These are phyloP conservation scores for Abrostola tripartita DNA, from an alignment of 2,888 invertebrate genomes.

Conservation along the genomic window DNA sequence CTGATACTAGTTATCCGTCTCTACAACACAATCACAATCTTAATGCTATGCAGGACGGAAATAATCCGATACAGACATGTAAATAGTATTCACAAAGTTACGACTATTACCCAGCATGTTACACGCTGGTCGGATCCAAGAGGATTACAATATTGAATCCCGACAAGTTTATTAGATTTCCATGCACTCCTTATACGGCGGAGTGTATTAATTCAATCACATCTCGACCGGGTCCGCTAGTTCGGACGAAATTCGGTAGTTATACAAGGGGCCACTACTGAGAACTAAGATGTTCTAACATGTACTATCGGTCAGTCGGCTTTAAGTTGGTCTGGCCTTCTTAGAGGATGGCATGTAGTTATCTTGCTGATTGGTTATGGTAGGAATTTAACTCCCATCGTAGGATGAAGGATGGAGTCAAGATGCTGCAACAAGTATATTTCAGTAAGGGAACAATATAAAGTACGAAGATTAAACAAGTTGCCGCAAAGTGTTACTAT, in stretches of 20 bases:
- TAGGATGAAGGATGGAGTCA: too few relatives aligned
- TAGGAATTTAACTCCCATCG: too few relatives aligned
- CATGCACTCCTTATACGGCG: conserved; percentile 8
- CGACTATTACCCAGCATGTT: not conserved
- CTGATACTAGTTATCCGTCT: too few relatives aligned
- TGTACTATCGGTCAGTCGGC: not conserved
- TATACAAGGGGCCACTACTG: not conserved
- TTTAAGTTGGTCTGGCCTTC: not conserved
- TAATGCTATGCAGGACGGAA: not conserved
- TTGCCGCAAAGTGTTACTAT: too few relatives aligned
- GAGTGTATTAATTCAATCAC: conserved; percentile 30
- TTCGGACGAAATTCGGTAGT: conserved; percentile 6
- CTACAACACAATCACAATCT: not conserved
- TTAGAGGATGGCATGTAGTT: not conserved
- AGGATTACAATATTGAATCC: conserved; percentile 41
- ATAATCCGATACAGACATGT: not conserved
- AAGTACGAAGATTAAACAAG: too few relatives aligned
- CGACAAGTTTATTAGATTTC: conserved; percentile 29
- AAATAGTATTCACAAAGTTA: conserved; percentile 6
- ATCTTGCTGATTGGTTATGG: too few relatives aligned
- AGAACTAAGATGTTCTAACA: not conserved
- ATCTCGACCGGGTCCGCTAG: conserved; percentile 4
- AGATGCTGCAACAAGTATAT: too few relatives aligned
- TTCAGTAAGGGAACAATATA: too few relatives aligned
- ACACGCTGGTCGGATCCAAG: conserved; percentile 7